phyloP scores from a whole-genome alignment of 37 sponge, comb jelly and placozoan species.

The Axinella damicornis region DNA sequence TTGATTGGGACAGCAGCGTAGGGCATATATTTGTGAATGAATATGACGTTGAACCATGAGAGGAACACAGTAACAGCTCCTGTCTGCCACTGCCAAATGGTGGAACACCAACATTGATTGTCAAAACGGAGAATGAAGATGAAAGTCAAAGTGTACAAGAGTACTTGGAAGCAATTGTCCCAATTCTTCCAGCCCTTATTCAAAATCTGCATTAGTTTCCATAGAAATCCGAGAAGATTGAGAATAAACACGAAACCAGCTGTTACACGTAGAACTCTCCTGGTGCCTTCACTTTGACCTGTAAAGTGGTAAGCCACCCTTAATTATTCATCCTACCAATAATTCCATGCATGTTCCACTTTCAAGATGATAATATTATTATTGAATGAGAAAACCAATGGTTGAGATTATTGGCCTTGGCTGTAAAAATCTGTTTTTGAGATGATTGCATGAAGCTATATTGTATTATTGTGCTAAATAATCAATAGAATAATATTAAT shows the following conservation, averaged over 20 bases:
- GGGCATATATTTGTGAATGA: slow-evolving; percentile 24
- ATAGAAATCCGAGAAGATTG: neutral
- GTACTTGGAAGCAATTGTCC: slow-evolving; percentile 36
- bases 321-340: too few relatives aligned
- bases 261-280: too few relatives aligned
- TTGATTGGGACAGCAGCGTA: slow-evolving; percentile 31
- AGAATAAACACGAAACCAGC: neutral
- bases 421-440: too few relatives aligned
- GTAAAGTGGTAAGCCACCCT: too few relatives aligned
- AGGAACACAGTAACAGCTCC: slow-evolving; percentile 38
- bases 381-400: too few relatives aligned
- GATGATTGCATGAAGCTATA: too few relatives aligned
- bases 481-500: too few relatives aligned
- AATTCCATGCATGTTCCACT: too few relatives aligned
- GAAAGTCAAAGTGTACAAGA: neutral
- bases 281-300: too few relatives aligned
- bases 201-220: slow-evolving; percentile 20
- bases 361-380: too few relatives aligned
- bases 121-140: slow-evolving; percentile 8
- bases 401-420: too few relatives aligned
- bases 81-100: slow-evolving; percentile 32
- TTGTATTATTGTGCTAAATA: too few relatives aligned
- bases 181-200: neutral
- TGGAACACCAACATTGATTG: slow-evolving; percentile 7
- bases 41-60: slow-evolving; percentile 36